Conservation (phyloP, 2,113 vertebrate species). For the Scalopus aquaticus region DNA sequence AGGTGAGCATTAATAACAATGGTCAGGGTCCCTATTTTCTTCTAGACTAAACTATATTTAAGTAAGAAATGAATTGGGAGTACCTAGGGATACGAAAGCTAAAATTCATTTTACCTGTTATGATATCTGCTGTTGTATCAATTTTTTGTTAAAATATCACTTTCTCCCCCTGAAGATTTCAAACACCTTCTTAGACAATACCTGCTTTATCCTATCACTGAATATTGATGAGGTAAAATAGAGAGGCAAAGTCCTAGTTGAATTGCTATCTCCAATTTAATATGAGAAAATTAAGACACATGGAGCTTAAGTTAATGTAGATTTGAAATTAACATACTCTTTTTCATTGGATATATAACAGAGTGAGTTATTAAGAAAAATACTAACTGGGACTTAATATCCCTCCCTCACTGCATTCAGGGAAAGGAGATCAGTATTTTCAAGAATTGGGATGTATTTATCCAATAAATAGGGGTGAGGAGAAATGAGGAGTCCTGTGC, state of each 20-base stretch:
- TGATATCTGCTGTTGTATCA: conserved; percentile 27
- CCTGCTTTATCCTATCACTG: background rate
- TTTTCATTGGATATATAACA: background rate
- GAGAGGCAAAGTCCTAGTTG: background rate
- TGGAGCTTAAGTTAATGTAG: background rate
- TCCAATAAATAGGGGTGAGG: background rate
- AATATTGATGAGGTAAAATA: conserved; percentile 43
- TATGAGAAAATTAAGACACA: conserved; percentile 4
- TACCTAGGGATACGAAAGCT: conserved; percentile 44
- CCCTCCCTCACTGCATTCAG: background rate
- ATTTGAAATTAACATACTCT: background rate
- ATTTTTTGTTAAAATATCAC: conserved; percentile 55
- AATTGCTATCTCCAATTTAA: conserved; percentile 34
- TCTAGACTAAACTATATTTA: conserved; percentile 70
- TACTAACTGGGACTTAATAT: background rate
- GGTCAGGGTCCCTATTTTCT: conserved; percentile 62
- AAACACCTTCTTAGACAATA: conserved; percentile 46
- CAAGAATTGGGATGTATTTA: background rate
- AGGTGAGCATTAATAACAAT: conserved; percentile 65
- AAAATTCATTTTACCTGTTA: conserved; percentile 57
- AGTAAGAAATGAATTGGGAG: conserved; percentile 37
- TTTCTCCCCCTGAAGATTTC: background rate
- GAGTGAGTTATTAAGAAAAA: background rate
- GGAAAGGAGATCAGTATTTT: background rate
- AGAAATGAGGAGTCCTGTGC: background rate